These are phyloP conservation scores for Acleris sparsana DNA, from an alignment of 2,888 invertebrate genomes.

Conservation along the genomic window DNA sequence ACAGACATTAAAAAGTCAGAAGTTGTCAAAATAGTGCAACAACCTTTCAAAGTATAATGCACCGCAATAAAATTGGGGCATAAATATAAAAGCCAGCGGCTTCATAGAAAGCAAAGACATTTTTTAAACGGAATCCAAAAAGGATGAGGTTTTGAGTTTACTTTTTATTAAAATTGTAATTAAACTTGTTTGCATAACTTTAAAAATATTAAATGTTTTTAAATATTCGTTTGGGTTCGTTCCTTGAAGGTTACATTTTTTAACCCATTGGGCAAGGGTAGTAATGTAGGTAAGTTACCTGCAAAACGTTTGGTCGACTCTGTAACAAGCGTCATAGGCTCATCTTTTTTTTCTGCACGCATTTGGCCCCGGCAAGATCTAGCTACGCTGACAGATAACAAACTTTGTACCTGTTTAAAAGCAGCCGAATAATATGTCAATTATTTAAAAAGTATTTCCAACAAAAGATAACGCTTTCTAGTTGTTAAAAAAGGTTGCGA, in stretches of 20 bases:
- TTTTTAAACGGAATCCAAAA: constrained; percentile 33
- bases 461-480: constrained; percentile 59
- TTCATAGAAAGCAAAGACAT: constrained; percentile 7
- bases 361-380: constrained; percentile 3
- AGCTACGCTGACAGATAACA: not conserved
- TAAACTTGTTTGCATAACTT: constrained; percentile 60
- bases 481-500: constrained; percentile 58
- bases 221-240: constrained; percentile 38
- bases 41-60: constrained; percentile 3
- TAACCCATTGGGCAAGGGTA: not conserved
- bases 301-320: not conserved
- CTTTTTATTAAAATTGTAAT: constrained; percentile 47
- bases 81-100: constrained; percentile 1
- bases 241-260: constrained; percentile 19
- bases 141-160: constrained; percentile 30
- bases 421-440: constrained; percentile 10
- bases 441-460: constrained; percentile 24
- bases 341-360: not conserved
- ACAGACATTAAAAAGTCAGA: constrained; percentile 7
- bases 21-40: constrained; percentile 9
- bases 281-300: constrained; percentile 1
- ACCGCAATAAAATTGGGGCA: constrained; percentile 25
- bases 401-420: constrained; percentile 4
- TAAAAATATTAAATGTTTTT: constrained; percentile 52
- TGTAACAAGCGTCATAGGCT: no score